phyloP scores from a whole-genome alignment of 2,113 vertebrate species.

The Callochromis pleurospilus region DNA sequence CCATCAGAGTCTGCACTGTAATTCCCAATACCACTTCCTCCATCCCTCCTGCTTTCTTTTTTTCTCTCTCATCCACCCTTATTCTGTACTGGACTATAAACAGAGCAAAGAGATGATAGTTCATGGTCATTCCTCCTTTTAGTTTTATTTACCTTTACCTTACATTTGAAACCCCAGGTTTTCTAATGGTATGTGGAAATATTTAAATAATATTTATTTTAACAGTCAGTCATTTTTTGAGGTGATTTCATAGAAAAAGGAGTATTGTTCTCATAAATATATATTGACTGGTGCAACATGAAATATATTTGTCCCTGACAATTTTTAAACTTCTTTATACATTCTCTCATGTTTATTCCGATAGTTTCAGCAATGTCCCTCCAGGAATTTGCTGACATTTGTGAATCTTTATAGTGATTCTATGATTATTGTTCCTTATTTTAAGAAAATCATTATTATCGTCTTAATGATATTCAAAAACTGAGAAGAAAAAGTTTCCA shows the following conservation, averaged over 20 bases:
- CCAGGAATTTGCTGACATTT: too few species aligned
- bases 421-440: background rate
- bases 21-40: conserved; percentile 62
- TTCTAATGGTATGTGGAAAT: background rate
- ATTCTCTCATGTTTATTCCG: too few species aligned
- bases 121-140: background rate
- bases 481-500: background rate
- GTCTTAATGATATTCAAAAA: background rate
- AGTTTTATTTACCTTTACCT: background rate
- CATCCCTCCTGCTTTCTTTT: background rate
- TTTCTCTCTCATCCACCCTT: background rate
- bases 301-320: too few species aligned
- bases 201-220: background rate
- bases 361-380: too few species aligned
- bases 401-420: too few species aligned
- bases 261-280: background rate
- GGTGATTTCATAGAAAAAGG: background rate
- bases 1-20: conserved; percentile 72
- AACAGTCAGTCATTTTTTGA: background rate
- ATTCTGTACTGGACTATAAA: background rate
- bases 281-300: too few species aligned
- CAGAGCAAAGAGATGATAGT: background rate
- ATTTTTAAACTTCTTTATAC: too few species aligned
- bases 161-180: background rate
- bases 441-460: background rate